Conservation (phyloP, 2,888 invertebrate genomes). For the Amblyjoppa fuscipennis region DNA sequence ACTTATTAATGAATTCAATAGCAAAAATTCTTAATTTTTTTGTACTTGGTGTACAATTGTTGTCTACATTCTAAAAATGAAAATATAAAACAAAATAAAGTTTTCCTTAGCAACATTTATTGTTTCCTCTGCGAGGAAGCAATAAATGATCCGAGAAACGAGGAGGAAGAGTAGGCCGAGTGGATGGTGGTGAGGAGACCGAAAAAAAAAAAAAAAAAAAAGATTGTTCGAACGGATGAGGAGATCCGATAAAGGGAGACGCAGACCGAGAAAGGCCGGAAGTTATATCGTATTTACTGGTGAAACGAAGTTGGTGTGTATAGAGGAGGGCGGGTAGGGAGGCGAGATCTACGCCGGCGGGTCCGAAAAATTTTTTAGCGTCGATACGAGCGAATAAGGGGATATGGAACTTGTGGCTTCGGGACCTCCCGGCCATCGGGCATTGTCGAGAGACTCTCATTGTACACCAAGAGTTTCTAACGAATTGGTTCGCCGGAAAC, state of each 20-base stretch:
- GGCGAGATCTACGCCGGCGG: slow-evolving; percentile 41
- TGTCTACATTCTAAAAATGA: no score
- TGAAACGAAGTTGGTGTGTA: slow-evolving; percentile 74
- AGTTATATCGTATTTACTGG: slow-evolving; percentile 80
- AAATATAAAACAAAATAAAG: no score
- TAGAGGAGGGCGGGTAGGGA: background rate
- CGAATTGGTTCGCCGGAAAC: slow-evolving; percentile 79
- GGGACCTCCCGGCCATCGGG: slow-evolving; percentile 63
- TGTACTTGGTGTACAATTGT: no score
- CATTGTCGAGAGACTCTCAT: slow-evolving; percentile 79
- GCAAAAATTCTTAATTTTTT: no score
- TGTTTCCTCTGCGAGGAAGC: no score
- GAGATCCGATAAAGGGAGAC: slow-evolving; percentile 7
- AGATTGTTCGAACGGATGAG: slow-evolving; percentile 23
- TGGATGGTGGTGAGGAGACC: background rate
- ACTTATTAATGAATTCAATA: no score
- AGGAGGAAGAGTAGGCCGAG: background rate
- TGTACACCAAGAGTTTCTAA: slow-evolving; percentile 78
- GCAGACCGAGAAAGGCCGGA: slow-evolving; percentile 58
- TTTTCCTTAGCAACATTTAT: no score
- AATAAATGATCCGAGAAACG: no score
- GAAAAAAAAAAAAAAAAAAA: slow-evolving; percentile 5
- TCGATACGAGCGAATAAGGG: slow-evolving; percentile 39
- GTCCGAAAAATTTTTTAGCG: slow-evolving; percentile 54
- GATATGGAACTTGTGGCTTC: slow-evolving; percentile 59